A percentile compares a stretch with the other conserved stretches of the same genome.
Conservation (phyloP, 64 coral and sea anemone species). For the Montipora sp. region DNA sequence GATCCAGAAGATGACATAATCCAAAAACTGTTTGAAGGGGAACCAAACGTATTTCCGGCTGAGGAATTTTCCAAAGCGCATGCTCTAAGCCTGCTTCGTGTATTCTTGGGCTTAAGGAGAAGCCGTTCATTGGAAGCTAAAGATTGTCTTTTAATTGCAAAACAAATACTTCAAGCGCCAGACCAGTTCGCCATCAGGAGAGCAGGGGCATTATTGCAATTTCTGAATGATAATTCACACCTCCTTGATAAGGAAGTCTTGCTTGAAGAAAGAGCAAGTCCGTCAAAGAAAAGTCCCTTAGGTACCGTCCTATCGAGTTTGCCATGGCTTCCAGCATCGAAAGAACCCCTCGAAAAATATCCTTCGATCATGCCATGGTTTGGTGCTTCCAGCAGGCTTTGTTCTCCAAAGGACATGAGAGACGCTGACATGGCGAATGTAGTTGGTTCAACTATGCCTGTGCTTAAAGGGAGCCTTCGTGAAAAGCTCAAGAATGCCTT, state of each 20-base stretch:
- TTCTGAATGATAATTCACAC: constrained; percentile 79
- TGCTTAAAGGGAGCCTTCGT: constrained; percentile 61
- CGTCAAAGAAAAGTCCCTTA: constrained; percentile 17
- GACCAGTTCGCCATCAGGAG: constrained; percentile 67
- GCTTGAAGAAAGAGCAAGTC: constrained; percentile 9
- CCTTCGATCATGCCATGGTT: constrained; percentile 85
- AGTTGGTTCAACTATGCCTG: constrained; percentile 84
- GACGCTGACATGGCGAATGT: constrained; percentile 70
- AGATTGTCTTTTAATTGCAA: constrained; percentile 77
- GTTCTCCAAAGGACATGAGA: constrained; percentile 82
- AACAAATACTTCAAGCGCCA: constrained; percentile 61
- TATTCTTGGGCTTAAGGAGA: constrained; percentile 85
- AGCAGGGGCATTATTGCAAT: constrained; percentile 75
- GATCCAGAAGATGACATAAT: constrained; percentile 89
- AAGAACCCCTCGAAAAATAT: constrained; percentile 75
- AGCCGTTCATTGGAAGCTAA: constrained; percentile 74
- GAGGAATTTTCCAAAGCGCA: constrained; percentile 79
- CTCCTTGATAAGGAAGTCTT: constrained; percentile 70
- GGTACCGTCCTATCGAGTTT: constrained; percentile 51
- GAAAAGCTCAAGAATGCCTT: constrained; percentile 83
- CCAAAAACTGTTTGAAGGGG: constrained; percentile 80
- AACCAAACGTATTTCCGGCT: constrained; percentile 75
- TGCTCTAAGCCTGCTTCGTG: constrained; percentile 78
- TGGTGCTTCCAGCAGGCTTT: constrained; percentile 43
- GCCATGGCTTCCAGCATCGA: constrained; percentile 77